Conservation (phyloP, 2,797 vertebrate species). For the Sylvilagus floridanus region DNA sequence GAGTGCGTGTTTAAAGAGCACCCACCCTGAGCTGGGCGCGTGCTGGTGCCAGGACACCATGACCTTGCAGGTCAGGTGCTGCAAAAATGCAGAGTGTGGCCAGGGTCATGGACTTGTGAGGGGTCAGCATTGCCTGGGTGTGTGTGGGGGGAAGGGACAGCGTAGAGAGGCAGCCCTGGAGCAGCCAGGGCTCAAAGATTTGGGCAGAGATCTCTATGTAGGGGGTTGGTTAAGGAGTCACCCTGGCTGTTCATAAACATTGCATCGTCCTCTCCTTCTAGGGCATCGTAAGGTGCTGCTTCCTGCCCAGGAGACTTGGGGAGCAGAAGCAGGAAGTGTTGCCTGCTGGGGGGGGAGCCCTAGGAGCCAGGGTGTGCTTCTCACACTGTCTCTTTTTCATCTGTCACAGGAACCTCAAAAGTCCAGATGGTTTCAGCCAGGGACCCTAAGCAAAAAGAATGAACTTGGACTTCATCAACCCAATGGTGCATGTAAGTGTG, state of each 20-base stretch:
- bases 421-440: not conserved
- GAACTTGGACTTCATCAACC: not conserved
- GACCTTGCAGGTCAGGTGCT: too few relatives aligned
- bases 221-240: accelerated
- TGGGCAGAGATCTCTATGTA: not conserved
- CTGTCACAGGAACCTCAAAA: not conserved
- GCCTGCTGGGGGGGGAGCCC: too few relatives aligned
- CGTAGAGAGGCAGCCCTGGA: not conserved
- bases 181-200: not conserved
- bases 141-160: accelerated
- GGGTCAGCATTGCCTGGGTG: not conserved
- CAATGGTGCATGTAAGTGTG: not conserved
- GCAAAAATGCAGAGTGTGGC: not conserved
- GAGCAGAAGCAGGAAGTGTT: not conserved
- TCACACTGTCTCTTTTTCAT: not conserved
- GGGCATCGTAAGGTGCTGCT: too few relatives aligned
- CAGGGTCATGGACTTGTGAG: not conserved
- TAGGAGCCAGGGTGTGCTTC: not conserved
- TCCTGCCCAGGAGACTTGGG: not conserved
- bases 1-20: not conserved
- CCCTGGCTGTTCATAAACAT: not conserved
- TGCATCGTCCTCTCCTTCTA: not conserved
- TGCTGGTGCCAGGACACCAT: not conserved
- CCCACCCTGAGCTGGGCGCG: not conserved
- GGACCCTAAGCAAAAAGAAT: not conserved